These are phyloP conservation scores for Centropyge bicolor DNA, from an alignment of 2,797 vertebrate species.

Conservation along the genomic window DNA sequence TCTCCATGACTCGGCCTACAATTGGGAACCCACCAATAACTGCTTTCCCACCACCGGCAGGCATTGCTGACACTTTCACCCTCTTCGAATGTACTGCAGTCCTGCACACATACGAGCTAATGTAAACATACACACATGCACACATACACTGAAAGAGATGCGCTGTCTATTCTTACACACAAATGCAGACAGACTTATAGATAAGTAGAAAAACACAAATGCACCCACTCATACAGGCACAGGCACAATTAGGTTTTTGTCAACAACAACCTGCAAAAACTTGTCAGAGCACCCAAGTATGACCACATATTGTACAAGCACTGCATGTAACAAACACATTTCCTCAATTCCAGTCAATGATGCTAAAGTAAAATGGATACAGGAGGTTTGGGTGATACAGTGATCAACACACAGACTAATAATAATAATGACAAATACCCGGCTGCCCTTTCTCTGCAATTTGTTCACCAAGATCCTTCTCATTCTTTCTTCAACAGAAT, in stretches of 20 bases:
- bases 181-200: not conserved
- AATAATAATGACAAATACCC: conserved; percentile 14
- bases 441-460: not conserved
- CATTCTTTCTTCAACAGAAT: not conserved
- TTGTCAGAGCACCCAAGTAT: conserved; percentile 4
- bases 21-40: conserved; percentile 71
- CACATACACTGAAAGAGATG: not conserved
- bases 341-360: not conserved
- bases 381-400: not conserved
- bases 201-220: not conserved
- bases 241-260: not conserved
- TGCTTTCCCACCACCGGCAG: conserved; percentile 70
- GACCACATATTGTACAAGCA: not conserved
- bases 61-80: conserved; percentile 22
- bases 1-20: conserved; percentile 58
- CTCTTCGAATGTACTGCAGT: conserved; percentile 19
- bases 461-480: conserved; percentile 1
- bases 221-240: not conserved
- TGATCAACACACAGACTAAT: not conserved
- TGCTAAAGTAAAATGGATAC: not conserved
- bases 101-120: conserved; percentile 17
- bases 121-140: not conserved
- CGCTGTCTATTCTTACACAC: not conserved
- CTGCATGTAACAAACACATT: not conserved
- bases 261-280: not conserved